Evolutionary conservation across 2,888 invertebrate species (phyloP).

Genomic region (Tholera decimalis): DNA sequence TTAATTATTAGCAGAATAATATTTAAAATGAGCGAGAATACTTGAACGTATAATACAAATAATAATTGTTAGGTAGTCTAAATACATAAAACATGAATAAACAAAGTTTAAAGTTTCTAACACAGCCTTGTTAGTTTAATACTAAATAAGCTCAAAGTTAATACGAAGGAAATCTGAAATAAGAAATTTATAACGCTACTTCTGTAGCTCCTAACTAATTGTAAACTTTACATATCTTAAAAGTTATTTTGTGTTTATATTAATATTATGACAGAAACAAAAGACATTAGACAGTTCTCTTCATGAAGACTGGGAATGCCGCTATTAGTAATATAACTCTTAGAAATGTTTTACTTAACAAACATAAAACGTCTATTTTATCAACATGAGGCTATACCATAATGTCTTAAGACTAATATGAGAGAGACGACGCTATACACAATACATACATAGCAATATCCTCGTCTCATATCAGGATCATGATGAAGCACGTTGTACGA

Average conservation of each 20-base stretch:
- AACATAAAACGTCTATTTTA: neutral
- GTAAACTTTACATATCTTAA: slow-evolving; percentile 16
- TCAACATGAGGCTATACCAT: neutral
- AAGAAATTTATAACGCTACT: slow-evolving; percentile 23
- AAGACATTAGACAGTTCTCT: neutral
- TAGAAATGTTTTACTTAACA: neutral
- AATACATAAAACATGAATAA: slow-evolving; percentile 20
- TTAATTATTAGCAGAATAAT: no score
- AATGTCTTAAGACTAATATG: neutral
- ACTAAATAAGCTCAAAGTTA: slow-evolving; percentile 4
- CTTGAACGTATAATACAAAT: slow-evolving; percentile 12
- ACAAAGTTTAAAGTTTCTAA: slow-evolving; percentile 11
- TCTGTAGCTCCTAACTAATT: slow-evolving; percentile 17
- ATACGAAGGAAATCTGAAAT: slow-evolving; percentile 14
- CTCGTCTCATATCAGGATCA: neutral
- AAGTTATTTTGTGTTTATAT: slow-evolving; percentile 40
- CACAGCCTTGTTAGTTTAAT: slow-evolving; percentile 2
- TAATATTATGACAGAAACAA: slow-evolving; percentile 11
- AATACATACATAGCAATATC: neutral
- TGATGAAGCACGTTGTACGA: neutral
- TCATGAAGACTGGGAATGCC: neutral
- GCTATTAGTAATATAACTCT: neutral
- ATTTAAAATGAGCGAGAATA: neutral
- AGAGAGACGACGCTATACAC: neutral
- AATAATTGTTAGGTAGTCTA: neutral